Percentiles rank a stretch among this genome's conserved stretches.
These are phyloP conservation scores for Mormyrus iriodes DNA, from an alignment of 2,113 vertebrate species.

Conservation along the genomic window DNA sequence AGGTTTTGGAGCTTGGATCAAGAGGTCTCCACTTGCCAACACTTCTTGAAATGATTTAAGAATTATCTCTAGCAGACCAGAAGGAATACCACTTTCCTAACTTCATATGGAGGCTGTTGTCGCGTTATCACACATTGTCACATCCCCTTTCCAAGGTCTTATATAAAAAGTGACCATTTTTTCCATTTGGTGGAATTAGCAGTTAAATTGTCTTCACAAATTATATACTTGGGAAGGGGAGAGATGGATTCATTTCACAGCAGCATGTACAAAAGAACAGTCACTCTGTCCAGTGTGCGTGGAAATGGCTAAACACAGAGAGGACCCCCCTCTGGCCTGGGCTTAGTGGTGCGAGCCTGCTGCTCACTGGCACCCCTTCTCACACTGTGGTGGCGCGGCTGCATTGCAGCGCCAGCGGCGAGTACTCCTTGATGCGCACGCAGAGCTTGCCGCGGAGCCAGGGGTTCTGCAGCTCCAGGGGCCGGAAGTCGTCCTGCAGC, in stretches of 20 bases:
- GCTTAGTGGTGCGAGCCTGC: neutral
- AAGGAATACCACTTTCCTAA: neutral
- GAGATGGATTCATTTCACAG: conserved; percentile 31
- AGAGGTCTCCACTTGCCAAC: conserved; percentile 32
- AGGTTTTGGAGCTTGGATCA: conserved; percentile 30
- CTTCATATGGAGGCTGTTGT: conserved; percentile 14
- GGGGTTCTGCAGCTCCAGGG: conserved; percentile 72
- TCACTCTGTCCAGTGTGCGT: neutral
- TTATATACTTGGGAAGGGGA: conserved; percentile 19
- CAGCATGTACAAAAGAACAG: conserved; percentile 33
- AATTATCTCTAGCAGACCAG: conserved; percentile 20
- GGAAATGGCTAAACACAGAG: neutral
- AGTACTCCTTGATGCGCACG: conserved; percentile 77
- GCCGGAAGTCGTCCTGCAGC: conserved; percentile 75
- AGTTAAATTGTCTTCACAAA: neutral
- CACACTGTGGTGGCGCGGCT: conserved; percentile 77
- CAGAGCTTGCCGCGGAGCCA: conserved; percentile 71
- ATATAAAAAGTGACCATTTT: conserved; percentile 36
- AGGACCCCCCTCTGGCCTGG: neutral
- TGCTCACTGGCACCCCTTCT: conserved; percentile 32
- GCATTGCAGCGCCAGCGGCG: conserved; percentile 69
- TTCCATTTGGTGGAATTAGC: conserved; percentile 46
- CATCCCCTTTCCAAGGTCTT: conserved; percentile 18
- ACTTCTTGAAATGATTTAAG: conserved; percentile 39
- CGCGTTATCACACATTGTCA: neutral